Percentiles rank a stretch among this genome's conserved stretches.
Conservation (phyloP, 53 echinoderm and acorn worm genomes). For the Actinopyga echinites region DNA sequence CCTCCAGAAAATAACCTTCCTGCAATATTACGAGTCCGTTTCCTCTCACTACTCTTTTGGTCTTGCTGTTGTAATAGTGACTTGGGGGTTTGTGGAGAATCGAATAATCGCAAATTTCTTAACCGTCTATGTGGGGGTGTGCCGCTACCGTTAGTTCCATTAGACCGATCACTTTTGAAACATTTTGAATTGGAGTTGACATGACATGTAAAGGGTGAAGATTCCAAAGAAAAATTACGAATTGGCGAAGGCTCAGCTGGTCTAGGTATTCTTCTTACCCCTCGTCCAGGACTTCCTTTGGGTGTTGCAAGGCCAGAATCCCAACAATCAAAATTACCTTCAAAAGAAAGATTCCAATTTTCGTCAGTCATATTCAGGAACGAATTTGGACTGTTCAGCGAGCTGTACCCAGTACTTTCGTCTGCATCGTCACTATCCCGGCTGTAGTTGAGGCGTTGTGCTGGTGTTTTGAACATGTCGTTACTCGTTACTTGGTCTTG, state of each 20-base stretch:
- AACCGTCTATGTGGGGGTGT: constrained; percentile 87
- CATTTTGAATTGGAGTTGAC: constrained; percentile 52
- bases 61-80: constrained; percentile 71
- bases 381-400: constrained; percentile 56
- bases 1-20: constrained; percentile 61
- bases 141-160: constrained; percentile 39
- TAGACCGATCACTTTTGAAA: constrained; percentile 22
- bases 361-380: constrained; percentile 56
- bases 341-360: constrained; percentile 51
- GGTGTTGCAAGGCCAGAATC: constrained; percentile 89
- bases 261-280: constrained; percentile 30
- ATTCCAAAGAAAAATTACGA: constrained; percentile 61
- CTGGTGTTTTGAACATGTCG: constrained; percentile 54
- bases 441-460: constrained; percentile 82
- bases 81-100: constrained; percentile 97
- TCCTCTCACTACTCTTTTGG: constrained; percentile 56
- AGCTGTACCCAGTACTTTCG: constrained; percentile 53
- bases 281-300: constrained; percentile 63
- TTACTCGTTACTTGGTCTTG: too few species aligned
- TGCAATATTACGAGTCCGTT: constrained; percentile 57
- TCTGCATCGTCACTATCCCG: constrained; percentile 71
- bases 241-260: constrained; percentile 50
- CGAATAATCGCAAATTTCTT: constrained; percentile 85
- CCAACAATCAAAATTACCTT: constrained; percentile 67
- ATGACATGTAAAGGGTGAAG: constrained; percentile 76